Evolutionary conservation across 2,113 vertebrate genomes (phyloP).

Genomic region (Ramphastos sulfuratus): DNA sequence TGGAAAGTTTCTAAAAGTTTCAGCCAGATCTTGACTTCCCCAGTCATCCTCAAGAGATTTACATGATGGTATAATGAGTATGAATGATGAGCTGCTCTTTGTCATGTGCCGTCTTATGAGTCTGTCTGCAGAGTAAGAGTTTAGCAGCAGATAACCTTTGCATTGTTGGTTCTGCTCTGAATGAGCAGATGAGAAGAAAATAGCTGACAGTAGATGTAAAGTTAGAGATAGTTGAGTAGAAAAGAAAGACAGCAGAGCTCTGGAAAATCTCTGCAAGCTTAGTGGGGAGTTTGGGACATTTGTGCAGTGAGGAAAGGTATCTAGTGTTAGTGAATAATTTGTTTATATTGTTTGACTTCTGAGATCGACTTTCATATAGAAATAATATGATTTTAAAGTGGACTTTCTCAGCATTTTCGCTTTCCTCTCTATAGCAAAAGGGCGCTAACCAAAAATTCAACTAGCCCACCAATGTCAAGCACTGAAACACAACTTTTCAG

Average conservation of each 20-base stretch:
- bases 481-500: background rate
- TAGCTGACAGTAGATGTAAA: background rate
- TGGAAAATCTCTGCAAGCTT: background rate
- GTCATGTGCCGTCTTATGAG: background rate
- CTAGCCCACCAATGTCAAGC: background rate
- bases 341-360: background rate
- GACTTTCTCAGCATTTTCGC: background rate
- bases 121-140: background rate
- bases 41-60: background rate
- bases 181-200: slow-evolving; percentile 11
- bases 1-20: slow-evolving; percentile 33
- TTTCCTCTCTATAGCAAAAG: background rate
- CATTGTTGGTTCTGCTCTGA: background rate
- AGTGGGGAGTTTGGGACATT: background rate
- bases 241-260: background rate
- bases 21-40: background rate
- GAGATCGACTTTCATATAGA: background rate
- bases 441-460: background rate
- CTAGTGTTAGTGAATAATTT: background rate
- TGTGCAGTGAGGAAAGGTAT: background rate
- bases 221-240: background rate
- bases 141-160: slow-evolving; percentile 36
- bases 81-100: slow-evolving; percentile 31
- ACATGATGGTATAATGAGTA: background rate
- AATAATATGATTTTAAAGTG: background rate